A percentile compares a stretch with the other conserved stretches of the same genome.
Evolutionary conservation across 1,140 invertebrate genomes (phyloP).

Genomic region (Zaprionus camerounensis): DNA sequence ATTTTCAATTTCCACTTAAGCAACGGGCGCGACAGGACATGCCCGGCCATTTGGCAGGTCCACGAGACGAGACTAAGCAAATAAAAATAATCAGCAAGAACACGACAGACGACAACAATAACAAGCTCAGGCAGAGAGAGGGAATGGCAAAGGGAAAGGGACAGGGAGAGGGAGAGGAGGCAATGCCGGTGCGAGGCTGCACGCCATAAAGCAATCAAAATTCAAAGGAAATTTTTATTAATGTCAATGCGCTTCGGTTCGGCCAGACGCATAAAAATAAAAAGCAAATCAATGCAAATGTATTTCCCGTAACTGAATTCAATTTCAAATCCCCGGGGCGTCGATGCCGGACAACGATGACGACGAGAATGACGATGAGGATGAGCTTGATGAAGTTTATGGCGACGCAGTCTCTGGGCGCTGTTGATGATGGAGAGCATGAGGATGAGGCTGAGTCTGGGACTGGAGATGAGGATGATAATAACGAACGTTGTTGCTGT

Average conservation of each 20-base stretch:
- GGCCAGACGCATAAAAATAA: slow-evolving; percentile 77
- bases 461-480: not conserved
- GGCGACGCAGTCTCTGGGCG: slow-evolving; percentile 9
- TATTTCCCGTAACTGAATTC: slow-evolving; percentile 79
- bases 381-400: slow-evolving; percentile 52
- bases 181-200: not conserved
- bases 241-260: slow-evolving; percentile 73
- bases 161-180: not conserved
- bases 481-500: slow-evolving; percentile 29
- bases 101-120: slow-evolving; percentile 60
- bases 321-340: slow-evolving; percentile 69
- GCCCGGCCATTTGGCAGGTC: slow-evolving; percentile 23
- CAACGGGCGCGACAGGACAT: slow-evolving; percentile 35
- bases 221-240: slow-evolving; percentile 83
- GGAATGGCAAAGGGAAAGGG: not conserved
- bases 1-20: slow-evolving; percentile 80
- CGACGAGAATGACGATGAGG: not conserved
- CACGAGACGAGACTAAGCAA: slow-evolving; percentile 67
- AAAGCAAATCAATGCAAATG: slow-evolving; percentile 81
- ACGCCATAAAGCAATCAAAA: slow-evolving; percentile 74
- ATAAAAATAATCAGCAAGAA: slow-evolving; percentile 70
- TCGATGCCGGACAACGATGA: not conserved
- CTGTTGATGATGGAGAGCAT: slow-evolving; percentile 4
- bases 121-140: not conserved
- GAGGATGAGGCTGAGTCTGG: slow-evolving; percentile 4